Conservation (phyloP, 2,113 vertebrate genomes). For the Potamarius usumacintae region DNA sequence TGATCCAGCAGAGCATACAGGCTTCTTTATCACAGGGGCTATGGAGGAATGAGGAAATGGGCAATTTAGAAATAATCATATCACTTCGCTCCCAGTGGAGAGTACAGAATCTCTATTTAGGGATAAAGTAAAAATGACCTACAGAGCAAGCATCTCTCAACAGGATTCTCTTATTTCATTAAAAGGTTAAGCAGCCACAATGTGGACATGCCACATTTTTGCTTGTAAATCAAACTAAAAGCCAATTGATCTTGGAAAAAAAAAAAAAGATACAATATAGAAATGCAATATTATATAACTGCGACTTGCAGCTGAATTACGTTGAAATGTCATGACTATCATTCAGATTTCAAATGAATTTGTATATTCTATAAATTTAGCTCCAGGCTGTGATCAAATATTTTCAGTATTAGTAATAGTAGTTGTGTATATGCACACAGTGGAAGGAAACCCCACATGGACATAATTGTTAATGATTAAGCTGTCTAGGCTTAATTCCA, state of each 20-base stretch:
- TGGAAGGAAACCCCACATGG: background rate
- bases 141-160: background rate
- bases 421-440: no score
- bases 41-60: conserved; percentile 43
- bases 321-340: background rate
- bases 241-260: background rate
- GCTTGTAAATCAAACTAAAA: background rate
- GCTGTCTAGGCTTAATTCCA: background rate
- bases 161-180: background rate
- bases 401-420: background rate
- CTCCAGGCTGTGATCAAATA: background rate
- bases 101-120: conserved; percentile 33
- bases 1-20: background rate
- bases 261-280: background rate
- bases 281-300: background rate
- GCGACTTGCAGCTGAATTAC: background rate
- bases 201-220: background rate
- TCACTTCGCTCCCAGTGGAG: conserved; percentile 15
- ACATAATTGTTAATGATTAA: background rate
- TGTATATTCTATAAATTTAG: background rate
- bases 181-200: background rate
- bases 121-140: background rate
- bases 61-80: conserved; percentile 47
- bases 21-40: conserved; percentile 9
- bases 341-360: background rate